These are phyloP conservation scores for Drosophila limbata DNA, from an alignment of 2,888 invertebrate species.

Conservation along the genomic window DNA sequence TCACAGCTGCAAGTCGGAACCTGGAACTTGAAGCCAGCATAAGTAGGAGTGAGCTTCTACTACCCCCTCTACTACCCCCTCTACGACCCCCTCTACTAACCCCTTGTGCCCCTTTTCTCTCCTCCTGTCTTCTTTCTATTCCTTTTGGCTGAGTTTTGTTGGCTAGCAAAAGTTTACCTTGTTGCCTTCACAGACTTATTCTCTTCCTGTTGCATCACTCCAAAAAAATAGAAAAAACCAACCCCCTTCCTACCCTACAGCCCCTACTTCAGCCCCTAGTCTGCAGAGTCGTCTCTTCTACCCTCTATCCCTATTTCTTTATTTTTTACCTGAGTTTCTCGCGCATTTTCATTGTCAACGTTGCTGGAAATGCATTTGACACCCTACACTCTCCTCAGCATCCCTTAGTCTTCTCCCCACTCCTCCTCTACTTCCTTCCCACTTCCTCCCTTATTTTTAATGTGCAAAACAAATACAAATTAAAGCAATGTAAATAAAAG, in stretches of 20 bases:
- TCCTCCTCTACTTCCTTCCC: neutral
- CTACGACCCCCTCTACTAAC: neutral
- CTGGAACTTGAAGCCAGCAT: constrained; percentile 15
- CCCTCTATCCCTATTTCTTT: neutral
- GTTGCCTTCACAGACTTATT: constrained; percentile 19
- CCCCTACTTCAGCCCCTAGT: neutral
- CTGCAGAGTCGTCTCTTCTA: neutral
- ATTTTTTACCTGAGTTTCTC: constrained; percentile 11
- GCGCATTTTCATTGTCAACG: constrained; percentile 56
- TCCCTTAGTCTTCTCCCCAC: neutral
- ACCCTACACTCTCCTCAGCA: neutral
- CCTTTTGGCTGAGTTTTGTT: constrained; percentile 38
- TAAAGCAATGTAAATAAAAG: constrained; percentile 70
- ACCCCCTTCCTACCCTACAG: neutral
- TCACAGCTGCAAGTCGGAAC: constrained; percentile 58
- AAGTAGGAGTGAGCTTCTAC: neutral
- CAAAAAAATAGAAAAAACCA: neutral
- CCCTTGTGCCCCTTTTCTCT: neutral
- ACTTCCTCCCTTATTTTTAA: constrained; percentile 44
- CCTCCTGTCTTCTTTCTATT: neutral
- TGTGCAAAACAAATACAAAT: constrained; percentile 72
- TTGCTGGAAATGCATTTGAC: constrained; percentile 44
- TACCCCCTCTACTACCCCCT: neutral
- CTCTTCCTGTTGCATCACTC: constrained; percentile 8
- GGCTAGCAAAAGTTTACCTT: constrained; percentile 50